Percentiles rank a stretch among this genome's conserved stretches.
Evolutionary conservation across 2,797 vertebrate genomes (phyloP).

Genomic region (Spheniscus humboldti): DNA sequence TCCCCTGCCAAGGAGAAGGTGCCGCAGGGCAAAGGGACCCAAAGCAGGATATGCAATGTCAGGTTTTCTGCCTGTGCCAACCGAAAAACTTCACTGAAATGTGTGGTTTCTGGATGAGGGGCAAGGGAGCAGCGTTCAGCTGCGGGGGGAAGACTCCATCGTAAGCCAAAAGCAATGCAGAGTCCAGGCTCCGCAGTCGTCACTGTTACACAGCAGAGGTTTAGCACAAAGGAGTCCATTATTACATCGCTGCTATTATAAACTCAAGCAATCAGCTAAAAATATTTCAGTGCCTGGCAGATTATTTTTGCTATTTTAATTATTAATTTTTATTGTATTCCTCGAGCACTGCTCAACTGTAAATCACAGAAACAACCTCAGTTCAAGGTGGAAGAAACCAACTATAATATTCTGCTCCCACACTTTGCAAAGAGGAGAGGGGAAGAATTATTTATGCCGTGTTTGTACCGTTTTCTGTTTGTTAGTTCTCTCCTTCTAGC

Average conservation of each 20-base stretch:
- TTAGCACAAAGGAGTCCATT: neutral
- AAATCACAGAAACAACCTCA: neutral
- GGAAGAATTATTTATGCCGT: neutral
- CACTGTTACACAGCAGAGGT: neutral
- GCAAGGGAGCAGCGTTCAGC: neutral
- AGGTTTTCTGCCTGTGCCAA: neutral
- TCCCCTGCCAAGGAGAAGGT: neutral
- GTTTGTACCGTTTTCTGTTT: neutral
- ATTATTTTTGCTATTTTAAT: conserved; percentile 8
- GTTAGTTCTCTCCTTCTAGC: neutral
- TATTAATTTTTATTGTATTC: conserved; percentile 15
- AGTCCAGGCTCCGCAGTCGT: neutral
- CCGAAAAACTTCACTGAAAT: accelerated
- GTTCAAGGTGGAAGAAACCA: neutral
- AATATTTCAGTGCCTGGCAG: neutral
- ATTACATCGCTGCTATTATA: neutral
- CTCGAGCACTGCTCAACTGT: neutral
- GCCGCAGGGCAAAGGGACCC: neutral
- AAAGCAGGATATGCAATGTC: accelerated
- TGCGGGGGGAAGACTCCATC: neutral
- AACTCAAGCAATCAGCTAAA: conserved; percentile 14
- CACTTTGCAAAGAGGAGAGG: neutral
- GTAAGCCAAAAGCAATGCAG: neutral
- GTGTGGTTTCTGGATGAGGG: accelerated
- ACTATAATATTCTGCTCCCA: neutral